These are phyloP conservation scores for Diabrotica virgifera DNA, from an alignment of 1,140 invertebrate species.

Conservation along the genomic window DNA sequence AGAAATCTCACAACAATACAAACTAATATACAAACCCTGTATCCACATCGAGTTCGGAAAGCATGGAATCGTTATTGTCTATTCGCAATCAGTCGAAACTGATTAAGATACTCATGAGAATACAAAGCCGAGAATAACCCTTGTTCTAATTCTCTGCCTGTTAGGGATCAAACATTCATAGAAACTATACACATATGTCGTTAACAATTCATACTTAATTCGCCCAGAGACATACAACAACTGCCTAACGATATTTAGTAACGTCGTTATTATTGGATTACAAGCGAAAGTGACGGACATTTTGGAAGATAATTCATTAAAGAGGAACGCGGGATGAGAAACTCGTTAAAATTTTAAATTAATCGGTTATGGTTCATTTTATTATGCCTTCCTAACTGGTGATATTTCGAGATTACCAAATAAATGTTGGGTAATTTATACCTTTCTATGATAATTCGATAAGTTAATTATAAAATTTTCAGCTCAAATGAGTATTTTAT, in stretches of 20 bases:
- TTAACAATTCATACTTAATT: not conserved
- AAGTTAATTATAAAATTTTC: too few species aligned
- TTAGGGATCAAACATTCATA: not conserved
- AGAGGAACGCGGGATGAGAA: not conserved
- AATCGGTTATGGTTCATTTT: too few species aligned
- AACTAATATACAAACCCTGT: not conserved
- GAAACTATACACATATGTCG: not conserved
- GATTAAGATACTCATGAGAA: conserved; percentile 2
- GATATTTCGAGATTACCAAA: too few species aligned
- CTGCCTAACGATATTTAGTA: not conserved
- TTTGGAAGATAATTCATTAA: not conserved
- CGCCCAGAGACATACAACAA: not conserved
- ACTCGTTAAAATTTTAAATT: too few species aligned
- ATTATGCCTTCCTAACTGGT: too few species aligned
- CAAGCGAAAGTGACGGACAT: not conserved
- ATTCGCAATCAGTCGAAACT: conserved; percentile 1
- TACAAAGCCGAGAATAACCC: conserved; percentile 1
- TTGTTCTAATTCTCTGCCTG: conserved; percentile 2
- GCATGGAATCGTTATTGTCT: not conserved
- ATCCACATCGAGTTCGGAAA: not conserved
- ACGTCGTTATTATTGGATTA: not conserved
- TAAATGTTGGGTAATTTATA: too few species aligned
- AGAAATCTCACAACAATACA: not conserved
- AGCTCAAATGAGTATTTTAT: too few species aligned
- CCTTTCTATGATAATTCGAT: too few species aligned